Conservation (phyloP, 2,888 invertebrate genomes). For the Orchestes rusci region DNA sequence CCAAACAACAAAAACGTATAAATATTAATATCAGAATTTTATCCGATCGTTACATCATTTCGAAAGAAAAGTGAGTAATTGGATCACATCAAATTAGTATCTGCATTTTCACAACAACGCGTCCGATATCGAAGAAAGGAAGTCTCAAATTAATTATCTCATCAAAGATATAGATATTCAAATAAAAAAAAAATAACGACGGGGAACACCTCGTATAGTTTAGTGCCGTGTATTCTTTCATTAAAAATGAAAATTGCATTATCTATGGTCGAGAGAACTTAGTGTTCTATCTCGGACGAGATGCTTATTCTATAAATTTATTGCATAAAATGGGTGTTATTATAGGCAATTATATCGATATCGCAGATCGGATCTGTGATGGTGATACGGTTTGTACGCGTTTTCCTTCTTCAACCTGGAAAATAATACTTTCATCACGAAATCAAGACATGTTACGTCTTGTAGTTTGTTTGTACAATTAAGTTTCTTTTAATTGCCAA, state of each 20-base stretch:
- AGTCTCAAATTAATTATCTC: slow-evolving; percentile 18
- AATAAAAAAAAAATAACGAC: slow-evolving; percentile 9
- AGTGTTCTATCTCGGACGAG: slow-evolving; percentile 19
- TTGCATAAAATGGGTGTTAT: slow-evolving; percentile 26
- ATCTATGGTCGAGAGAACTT: slow-evolving; percentile 23
- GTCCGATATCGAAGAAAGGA: slow-evolving; percentile 11
- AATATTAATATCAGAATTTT: too few relatives aligned
- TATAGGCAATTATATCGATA: slow-evolving; percentile 23
- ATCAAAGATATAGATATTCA: slow-evolving; percentile 16
- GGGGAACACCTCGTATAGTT: slow-evolving; percentile 13
- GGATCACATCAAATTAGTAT: too few relatives aligned
- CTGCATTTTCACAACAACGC: too few relatives aligned
- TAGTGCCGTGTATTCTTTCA: slow-evolving; percentile 16
- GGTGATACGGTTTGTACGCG: slow-evolving; percentile 10
- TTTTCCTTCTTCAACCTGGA: slow-evolving; percentile 14
- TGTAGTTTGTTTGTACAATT: slow-evolving; percentile 7
- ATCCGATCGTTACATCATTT: too few relatives aligned
- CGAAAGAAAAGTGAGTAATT: too few relatives aligned
- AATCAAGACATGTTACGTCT: slow-evolving; percentile 10
- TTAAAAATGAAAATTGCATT: slow-evolving; percentile 23
- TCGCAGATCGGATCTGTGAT: slow-evolving; percentile 17
- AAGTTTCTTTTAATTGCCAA: slow-evolving; percentile 8
- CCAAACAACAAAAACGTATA: too few relatives aligned
- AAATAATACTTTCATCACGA: slow-evolving; percentile 15
- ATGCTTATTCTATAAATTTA: slow-evolving; percentile 27